Percentiles rank a stretch among this genome's conserved stretches.
These are phyloP conservation scores for Aptenodytes patagonicus DNA, from an alignment of 2,113 vertebrate genomes.

Conservation along the genomic window DNA sequence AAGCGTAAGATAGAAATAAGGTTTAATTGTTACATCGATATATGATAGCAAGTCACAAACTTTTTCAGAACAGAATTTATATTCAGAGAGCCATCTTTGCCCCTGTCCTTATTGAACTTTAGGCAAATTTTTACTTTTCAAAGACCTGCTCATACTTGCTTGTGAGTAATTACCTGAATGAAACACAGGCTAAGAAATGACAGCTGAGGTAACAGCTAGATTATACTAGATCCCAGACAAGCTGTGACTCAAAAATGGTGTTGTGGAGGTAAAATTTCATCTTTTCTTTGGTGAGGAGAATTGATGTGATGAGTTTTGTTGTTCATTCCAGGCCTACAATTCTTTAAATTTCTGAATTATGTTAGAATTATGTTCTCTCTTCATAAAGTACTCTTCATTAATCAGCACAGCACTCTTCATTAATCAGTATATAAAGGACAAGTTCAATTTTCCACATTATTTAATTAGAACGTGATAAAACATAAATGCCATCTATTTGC, in stretches of 20 bases:
- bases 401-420: background rate
- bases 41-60: background rate
- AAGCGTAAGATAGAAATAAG: background rate
- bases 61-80: background rate
- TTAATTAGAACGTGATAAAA: background rate
- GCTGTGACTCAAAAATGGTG: background rate
- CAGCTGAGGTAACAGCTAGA: background rate
- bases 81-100: background rate
- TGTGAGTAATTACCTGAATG: background rate
- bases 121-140: background rate
- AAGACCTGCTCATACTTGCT: background rate
- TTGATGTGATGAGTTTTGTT: background rate
- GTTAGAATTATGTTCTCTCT: background rate
- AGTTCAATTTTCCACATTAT: background rate
- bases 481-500: background rate
- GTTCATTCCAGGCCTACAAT: background rate
- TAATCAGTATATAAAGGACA: background rate
- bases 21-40: background rate
- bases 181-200: background rate
- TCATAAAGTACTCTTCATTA: background rate
- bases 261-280: background rate
- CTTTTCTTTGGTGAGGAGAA: background rate
- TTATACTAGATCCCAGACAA: background rate
- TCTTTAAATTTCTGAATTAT: background rate
- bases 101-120: background rate